Evolutionary conservation across 2,797 vertebrate species (phyloP).

Genomic region (Babyrousa celebensis): DNA sequence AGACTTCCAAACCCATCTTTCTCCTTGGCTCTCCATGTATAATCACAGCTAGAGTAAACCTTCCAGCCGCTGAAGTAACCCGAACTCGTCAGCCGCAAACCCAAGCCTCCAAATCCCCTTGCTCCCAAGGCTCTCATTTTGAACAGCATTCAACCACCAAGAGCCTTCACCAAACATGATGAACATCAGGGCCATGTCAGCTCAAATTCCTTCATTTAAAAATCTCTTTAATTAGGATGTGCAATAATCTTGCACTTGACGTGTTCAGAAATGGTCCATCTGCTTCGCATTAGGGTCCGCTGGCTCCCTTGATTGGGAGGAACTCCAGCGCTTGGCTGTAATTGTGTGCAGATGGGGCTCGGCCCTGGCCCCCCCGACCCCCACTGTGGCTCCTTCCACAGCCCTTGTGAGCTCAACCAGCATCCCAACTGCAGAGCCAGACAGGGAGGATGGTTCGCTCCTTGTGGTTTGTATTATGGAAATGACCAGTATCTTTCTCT

Average conservation of each 20-base stretch:
- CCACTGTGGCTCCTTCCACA: conserved; percentile 43
- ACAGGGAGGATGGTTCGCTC: conserved; percentile 81
- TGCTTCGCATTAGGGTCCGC: conserved; percentile 89
- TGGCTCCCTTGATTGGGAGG: conserved; percentile 88
- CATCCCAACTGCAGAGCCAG: conserved; percentile 80
- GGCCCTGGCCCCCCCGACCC: conserved; percentile 30
- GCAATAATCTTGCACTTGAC: conserved; percentile 81
- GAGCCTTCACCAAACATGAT: not conserved
- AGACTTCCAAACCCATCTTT: not conserved
- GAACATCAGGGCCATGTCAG: conserved; percentile 64
- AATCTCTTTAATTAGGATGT: conserved; percentile 85
- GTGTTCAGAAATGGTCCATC: conserved; percentile 87
- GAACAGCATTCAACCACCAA: not conserved
- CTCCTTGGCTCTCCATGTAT: not conserved
- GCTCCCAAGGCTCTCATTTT: conserved; percentile 24
- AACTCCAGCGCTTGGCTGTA: conserved; percentile 84
- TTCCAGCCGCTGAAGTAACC: not conserved
- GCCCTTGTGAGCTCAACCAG: conserved; percentile 72
- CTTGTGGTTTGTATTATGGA: conserved; percentile 83
- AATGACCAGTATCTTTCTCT: conserved; percentile 74
- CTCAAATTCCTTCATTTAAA: conserved; percentile 79
- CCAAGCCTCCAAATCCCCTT: not conserved
- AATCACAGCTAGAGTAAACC: not conserved
- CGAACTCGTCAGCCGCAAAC: conserved; percentile 60
- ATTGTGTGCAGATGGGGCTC: conserved; percentile 89